Evolutionary conservation across 2,888 invertebrate species (phyloP).

Genomic region (Esperia sulphurella): DNA sequence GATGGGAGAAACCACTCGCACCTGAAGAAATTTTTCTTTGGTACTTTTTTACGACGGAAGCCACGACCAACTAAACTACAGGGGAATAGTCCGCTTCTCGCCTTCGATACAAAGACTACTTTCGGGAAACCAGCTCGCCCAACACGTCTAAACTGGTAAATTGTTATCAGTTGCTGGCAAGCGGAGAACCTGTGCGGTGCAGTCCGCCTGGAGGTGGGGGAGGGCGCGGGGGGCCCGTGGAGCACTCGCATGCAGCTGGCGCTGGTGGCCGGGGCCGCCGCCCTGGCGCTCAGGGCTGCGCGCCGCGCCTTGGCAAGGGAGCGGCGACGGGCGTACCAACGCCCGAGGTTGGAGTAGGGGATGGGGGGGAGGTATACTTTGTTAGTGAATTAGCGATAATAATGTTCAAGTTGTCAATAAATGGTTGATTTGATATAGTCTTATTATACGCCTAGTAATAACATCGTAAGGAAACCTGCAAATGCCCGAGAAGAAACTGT

Average conservation of each 20-base stretch:
- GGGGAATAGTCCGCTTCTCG: no score
- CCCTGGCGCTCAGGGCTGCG: conserved; percentile 29
- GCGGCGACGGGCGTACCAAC: conserved; percentile 51
- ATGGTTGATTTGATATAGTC: no score
- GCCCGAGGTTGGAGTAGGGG: conserved; percentile 20
- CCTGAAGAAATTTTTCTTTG: no score
- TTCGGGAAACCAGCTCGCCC: background rate
- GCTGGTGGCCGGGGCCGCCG: conserved; percentile 51
- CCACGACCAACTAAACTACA: no score
- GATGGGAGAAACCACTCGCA: no score
- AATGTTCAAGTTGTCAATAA: no score
- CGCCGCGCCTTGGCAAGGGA: conserved; percentile 49
- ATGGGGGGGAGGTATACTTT: conserved; percentile 65
- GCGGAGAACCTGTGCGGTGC: conserved; percentile 77
- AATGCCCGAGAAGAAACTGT: no score
- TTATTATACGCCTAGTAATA: no score
- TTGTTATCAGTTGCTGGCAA: conserved; percentile 81
- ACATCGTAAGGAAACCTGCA: no score
- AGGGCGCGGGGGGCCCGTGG: conserved; percentile 57
- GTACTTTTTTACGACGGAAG: no score
- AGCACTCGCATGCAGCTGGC: conserved; percentile 66
- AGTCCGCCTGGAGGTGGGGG: conserved; percentile 77
- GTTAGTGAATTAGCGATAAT: no score
- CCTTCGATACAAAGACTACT: no score
- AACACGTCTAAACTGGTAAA: background rate